Evolutionary conservation across 1,140 invertebrate genomes (phyloP).

Genomic region (Bombus picipes): DNA sequence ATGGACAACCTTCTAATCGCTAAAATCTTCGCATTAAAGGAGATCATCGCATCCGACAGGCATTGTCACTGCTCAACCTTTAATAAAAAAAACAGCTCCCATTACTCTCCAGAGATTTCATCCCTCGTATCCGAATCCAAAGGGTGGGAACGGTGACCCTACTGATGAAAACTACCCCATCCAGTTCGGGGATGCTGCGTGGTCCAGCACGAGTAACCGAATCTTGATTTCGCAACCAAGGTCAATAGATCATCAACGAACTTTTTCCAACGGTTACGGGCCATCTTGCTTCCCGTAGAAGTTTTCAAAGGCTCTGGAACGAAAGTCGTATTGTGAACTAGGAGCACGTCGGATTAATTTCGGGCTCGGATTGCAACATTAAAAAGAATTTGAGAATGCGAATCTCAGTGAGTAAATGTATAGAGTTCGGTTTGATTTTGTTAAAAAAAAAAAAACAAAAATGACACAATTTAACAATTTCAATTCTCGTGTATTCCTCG

Average conservation of each 20-base stretch:
- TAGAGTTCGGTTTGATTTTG: too few species aligned
- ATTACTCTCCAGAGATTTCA: constrained; percentile 64
- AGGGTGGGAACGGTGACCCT: constrained; percentile 56
- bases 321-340: background rate
- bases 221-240: constrained; percentile 70
- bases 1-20: background rate
- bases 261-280: constrained; percentile 54
- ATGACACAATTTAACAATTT: too few species aligned
- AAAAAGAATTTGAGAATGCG: background rate
- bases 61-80: constrained; percentile 38
- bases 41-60: background rate
- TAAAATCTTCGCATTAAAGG: background rate
- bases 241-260: constrained; percentile 70
- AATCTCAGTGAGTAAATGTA: background rate
- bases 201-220: constrained; percentile 67
- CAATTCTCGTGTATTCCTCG: too few species aligned
- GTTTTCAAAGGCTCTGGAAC: background rate
- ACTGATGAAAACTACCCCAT: constrained; percentile 69
- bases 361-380: background rate
- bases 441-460: too few species aligned
- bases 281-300: background rate
- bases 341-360: background rate
- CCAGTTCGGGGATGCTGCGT: constrained; percentile 78
- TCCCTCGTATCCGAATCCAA: constrained; percentile 57
- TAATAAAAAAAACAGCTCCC: constrained; percentile 60